Percentiles rank a stretch among this genome's conserved stretches.
These are phyloP conservation scores for Cyrtonyx montezumae DNA, from an alignment of 2,113 vertebrate genomes.

Conservation along the genomic window DNA sequence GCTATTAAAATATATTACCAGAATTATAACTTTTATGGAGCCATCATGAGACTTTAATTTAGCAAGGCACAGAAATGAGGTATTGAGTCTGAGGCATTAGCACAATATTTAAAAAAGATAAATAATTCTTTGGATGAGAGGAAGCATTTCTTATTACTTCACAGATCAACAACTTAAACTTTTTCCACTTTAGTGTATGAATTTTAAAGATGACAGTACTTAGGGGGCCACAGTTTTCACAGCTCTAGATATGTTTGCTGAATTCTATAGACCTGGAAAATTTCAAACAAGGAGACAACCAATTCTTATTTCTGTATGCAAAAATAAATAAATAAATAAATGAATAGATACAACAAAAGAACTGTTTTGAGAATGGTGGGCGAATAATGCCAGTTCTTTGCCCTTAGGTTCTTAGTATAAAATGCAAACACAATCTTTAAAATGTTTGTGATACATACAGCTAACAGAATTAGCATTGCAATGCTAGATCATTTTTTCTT, in stretches of 20 bases:
- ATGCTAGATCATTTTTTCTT: not conserved
- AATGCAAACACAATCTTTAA: constrained; percentile 6
- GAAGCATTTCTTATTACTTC: constrained; percentile 1
- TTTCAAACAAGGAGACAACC: not conserved
- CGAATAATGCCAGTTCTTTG: not conserved
- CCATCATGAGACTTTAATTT: constrained; percentile 28
- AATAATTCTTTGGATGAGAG: constrained; percentile 23
- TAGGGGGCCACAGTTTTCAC: not conserved
- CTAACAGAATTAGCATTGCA: constrained; percentile 32
- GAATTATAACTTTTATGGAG: constrained; percentile 43
- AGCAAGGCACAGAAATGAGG: not conserved
- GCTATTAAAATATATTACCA: constrained; percentile 48
- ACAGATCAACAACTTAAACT: constrained; percentile 7
- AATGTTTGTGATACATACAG: constrained; percentile 1
- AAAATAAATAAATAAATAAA: too few relatives aligned
- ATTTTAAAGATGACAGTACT: constrained; percentile 40
- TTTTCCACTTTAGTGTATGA: constrained; percentile 55
- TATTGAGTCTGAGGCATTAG: not conserved
- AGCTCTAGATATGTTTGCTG: not conserved
- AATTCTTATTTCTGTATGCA: not conserved
- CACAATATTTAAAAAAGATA: constrained; percentile 52
- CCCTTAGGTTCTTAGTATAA: constrained; percentile 11
- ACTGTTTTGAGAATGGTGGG: not conserved
- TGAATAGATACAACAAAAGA: not conserved
- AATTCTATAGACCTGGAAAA: not conserved